Evolutionary conservation across 2,888 invertebrate genomes (phyloP).

Genomic region (Polydrusus tereticollis): DNA sequence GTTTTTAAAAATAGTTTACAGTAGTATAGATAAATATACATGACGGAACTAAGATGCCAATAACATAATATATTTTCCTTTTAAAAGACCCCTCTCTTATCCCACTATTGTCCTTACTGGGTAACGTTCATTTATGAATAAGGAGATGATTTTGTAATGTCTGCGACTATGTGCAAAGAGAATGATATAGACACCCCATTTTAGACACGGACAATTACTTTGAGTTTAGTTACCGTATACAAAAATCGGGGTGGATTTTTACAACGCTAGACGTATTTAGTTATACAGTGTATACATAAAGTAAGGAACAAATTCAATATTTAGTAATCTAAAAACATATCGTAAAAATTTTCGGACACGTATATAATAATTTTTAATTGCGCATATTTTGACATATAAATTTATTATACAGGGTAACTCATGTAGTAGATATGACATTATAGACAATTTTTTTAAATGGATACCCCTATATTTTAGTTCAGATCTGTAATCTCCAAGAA

Average conservation of each 20-base stretch:
- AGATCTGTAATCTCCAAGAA: too few relatives aligned
- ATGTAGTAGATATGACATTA: too few relatives aligned
- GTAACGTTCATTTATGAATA: constrained; percentile 34
- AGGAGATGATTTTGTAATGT: constrained; percentile 19
- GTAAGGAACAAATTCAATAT: too few relatives aligned
- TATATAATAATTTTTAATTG: too few relatives aligned
- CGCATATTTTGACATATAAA: too few relatives aligned
- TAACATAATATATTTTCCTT: constrained; percentile 10
- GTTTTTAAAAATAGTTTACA: too few relatives aligned
- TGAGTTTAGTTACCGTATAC: constrained; percentile 36
- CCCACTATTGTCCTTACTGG: constrained; percentile 18
- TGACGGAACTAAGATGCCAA: constrained; percentile 24
- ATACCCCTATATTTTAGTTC: too few relatives aligned
- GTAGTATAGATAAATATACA: neutral
- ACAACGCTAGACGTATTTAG: neutral
- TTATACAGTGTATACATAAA: too few relatives aligned
- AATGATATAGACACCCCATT: constrained; percentile 52
- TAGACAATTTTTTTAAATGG: too few relatives aligned
- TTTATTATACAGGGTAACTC: too few relatives aligned
- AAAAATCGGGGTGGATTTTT: neutral
- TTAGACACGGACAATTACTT: constrained; percentile 54
- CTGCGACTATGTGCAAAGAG: constrained; percentile 2
- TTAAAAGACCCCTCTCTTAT: constrained; percentile 21
- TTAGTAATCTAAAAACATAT: too few relatives aligned
- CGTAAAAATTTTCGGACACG: too few relatives aligned